Base-by-base conservation (phyloP, 53 echinoderm and acorn worm genomes). In the Hippasteria phrygiana region DNA sequence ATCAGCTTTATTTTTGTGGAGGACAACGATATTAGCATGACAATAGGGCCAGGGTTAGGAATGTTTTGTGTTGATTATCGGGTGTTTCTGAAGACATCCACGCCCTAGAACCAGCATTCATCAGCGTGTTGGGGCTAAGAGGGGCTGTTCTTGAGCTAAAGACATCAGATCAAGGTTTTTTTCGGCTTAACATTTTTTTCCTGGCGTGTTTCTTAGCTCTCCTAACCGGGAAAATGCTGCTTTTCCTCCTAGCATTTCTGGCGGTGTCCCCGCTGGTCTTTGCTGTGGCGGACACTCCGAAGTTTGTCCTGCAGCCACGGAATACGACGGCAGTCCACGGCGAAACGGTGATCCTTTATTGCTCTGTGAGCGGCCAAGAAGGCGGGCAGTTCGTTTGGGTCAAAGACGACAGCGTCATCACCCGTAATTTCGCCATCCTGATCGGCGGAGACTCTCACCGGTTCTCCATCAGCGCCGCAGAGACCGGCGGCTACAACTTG, bases 341-440 rank as follows among this genome's bases (percentile, higher is more conserved):
- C 13, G 75, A 88, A 29, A 89, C 87, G 18, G 86, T 89, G 26
- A 91, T 91, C 0, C 71, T 96, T 43, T 93, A 94, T 64, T 96
- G 96, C 26, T 86, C 93, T 22, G 88, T 96, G 17, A 91, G 55
- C 24, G 83, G 91, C 29, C 70, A 43, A 29, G 91, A 71, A 2
- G 59, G 65, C 50, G 77, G 78, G 47, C 82, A 90, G 16, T 91
- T 92, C 47, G 89, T 94, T 87, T 96, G 96, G 96, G 80, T 96
- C 12, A 87, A 88, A 55, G 96, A 96, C 69, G 91, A 74, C 51
- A 74, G 50, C 18, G 90, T 96, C 47, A 94, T 96, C 64, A 89
- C 91, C 83, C 96, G 93, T 24, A 87, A 71, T 26, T 80, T 88
- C 36, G 63, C 40, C 40, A 37, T 94, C 77, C 54, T 80, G 7